Evolutionary conservation across 2,113 vertebrate species (phyloP).

Genomic region (Eurypyga helias): DNA sequence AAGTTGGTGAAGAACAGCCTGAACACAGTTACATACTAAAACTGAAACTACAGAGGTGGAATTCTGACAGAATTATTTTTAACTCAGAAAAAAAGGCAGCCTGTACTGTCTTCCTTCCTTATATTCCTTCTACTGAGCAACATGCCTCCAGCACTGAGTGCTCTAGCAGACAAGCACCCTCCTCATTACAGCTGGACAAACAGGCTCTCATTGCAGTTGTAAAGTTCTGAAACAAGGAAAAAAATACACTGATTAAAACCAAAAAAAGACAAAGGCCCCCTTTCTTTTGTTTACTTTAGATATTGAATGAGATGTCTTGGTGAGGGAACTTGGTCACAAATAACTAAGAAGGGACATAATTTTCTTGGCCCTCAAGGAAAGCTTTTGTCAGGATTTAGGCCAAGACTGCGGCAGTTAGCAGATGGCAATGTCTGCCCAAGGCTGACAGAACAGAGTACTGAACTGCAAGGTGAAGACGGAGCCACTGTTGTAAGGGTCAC

Average conservation of each 20-base stretch:
- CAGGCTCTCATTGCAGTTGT: background rate
- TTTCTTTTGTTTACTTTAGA: slow-evolving; percentile 29
- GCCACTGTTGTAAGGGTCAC: background rate
- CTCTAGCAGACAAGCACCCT: background rate
- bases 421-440: background rate
- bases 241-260: background rate
- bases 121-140: background rate
- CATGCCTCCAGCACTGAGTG: background rate
- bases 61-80: background rate
- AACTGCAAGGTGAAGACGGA: background rate
- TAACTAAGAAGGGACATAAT: background rate
- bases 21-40: background rate
- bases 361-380: background rate
- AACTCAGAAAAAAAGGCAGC: background rate
- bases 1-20: background rate
- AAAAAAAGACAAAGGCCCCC: background rate
- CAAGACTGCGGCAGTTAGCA: background rate
- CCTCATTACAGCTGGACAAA: slow-evolving; percentile 18
- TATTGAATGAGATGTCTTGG: background rate
- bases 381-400: background rate
- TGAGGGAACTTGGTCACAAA: background rate
- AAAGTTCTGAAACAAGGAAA: slow-evolving; percentile 8
- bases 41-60: background rate
- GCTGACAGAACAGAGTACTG: background rate
- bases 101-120: background rate